Evolutionary conservation across 2,797 vertebrate species (phyloP).

Genomic region (Pelodytes ibericus): DNA sequence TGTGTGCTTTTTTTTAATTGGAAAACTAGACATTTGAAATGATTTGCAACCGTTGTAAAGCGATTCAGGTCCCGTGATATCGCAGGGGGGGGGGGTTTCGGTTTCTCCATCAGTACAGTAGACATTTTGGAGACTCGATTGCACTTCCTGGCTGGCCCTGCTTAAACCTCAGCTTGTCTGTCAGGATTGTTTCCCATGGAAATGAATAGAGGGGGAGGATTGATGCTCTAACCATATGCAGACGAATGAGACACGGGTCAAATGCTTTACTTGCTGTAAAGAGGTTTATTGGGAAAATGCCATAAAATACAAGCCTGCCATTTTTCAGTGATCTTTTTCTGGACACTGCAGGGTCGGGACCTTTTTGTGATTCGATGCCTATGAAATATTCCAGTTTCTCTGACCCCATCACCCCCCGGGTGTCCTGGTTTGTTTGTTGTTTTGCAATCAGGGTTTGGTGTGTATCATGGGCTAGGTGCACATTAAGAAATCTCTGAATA

Average conservation of each 20-base stretch:
- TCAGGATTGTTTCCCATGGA: constrained; percentile 33
- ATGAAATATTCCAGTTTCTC: too few species aligned
- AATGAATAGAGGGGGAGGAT: constrained; percentile 5
- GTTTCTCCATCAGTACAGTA: constrained; percentile 43
- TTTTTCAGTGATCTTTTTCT: too few species aligned
- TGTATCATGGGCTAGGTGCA: too few species aligned
- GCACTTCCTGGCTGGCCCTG: constrained; percentile 25
- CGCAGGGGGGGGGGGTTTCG: background rate
- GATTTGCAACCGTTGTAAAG: constrained; percentile 7
- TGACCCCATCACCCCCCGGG: too few species aligned
- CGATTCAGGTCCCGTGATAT: background rate
- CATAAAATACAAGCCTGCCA: too few species aligned
- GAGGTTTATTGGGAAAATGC: background rate
- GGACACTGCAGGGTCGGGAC: too few species aligned
- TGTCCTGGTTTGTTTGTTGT: too few species aligned
- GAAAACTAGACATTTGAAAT: constrained; percentile 30
- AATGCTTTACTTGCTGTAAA: too few species aligned
- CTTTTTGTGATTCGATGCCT: too few species aligned
- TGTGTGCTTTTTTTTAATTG: constrained; percentile 1
- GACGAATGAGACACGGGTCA: constrained; percentile 7
- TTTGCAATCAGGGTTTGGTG: too few species aligned
- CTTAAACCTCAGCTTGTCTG: constrained; percentile 31
- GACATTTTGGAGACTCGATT: constrained; percentile 45
- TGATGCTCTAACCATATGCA: background rate
- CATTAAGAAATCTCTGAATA: too few species aligned